Evolutionary conservation across 2,888 invertebrate species (phyloP).

Genomic region (Danaus chrysippus): DNA sequence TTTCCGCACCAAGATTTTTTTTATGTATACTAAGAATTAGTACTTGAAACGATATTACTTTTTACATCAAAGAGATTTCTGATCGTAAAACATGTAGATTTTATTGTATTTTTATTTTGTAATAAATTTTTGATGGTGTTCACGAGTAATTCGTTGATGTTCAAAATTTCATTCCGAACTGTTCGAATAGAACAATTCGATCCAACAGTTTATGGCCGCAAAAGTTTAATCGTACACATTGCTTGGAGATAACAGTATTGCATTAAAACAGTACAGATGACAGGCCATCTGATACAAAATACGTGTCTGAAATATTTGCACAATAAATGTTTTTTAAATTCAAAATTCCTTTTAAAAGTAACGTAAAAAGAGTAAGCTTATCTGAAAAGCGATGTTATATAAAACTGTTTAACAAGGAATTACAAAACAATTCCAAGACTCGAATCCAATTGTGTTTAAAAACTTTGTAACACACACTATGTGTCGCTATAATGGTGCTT

Average conservation of each 20-base stretch:
- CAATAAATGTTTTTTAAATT: not conserved
- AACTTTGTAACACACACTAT: slow-evolving; percentile 16
- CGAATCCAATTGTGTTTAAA: not conserved
- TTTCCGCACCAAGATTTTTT: not conserved
- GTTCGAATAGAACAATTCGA: slow-evolving; percentile 1
- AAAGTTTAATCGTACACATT: not conserved
- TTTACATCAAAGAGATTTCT: slow-evolving; percentile 1
- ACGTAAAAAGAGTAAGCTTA: no score
- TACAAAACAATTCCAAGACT: no score
- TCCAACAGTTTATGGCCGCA: slow-evolving; percentile 5
- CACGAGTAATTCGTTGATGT: not conserved
- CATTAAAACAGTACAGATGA: slow-evolving; percentile 1
- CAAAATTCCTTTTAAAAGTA: no score
- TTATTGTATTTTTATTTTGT: slow-evolving; percentile 6
- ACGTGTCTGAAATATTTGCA: not conserved
- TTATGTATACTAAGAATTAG: not conserved
- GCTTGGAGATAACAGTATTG: not conserved
- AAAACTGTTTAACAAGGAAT: no score
- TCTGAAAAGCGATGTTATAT: no score
- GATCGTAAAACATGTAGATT: slow-evolving; percentile 6
- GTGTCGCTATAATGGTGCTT: slow-evolving; percentile 40
- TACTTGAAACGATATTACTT: slow-evolving; percentile 7
- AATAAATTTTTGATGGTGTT: not conserved
- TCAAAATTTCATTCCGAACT: not conserved
- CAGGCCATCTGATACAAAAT: slow-evolving; percentile 4